Evolutionary conservation across 2,113 vertebrate species (phyloP).

Genomic region (Parotia lawesii): DNA sequence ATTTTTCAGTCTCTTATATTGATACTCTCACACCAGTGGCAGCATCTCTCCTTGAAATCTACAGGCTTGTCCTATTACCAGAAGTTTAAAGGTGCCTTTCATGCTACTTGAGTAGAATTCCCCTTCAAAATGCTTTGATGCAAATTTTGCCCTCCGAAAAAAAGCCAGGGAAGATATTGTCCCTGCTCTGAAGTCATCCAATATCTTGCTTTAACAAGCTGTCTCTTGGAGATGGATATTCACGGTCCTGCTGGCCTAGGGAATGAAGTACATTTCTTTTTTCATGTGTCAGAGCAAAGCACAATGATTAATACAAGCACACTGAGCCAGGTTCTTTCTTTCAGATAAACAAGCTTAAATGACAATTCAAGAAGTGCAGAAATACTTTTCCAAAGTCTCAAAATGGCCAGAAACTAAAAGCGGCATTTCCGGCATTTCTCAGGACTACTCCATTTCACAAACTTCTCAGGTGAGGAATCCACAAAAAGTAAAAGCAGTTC

Average conservation of each 20-base stretch:
- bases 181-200: background rate
- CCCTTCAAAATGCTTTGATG: background rate
- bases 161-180: background rate
- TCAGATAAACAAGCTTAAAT: slow-evolving; percentile 16
- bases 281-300: background rate
- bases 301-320: background rate
- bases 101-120: background rate
- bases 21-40: background rate
- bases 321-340: background rate
- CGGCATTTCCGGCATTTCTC: background rate
- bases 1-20: background rate
- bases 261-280: background rate
- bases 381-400: background rate
- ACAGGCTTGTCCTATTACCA: background rate
- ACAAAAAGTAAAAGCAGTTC: background rate
- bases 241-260: background rate
- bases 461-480: background rate
- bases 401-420: background rate
- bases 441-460: background rate
- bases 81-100: background rate
- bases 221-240: background rate
- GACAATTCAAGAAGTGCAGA: background rate
- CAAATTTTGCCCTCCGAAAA: slow-evolving; percentile 2
- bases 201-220: background rate
- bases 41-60: background rate